These are phyloP conservation scores for Campylorhamphus procurvoides DNA, from an alignment of 2,113 vertebrate genomes.

Conservation along the genomic window DNA sequence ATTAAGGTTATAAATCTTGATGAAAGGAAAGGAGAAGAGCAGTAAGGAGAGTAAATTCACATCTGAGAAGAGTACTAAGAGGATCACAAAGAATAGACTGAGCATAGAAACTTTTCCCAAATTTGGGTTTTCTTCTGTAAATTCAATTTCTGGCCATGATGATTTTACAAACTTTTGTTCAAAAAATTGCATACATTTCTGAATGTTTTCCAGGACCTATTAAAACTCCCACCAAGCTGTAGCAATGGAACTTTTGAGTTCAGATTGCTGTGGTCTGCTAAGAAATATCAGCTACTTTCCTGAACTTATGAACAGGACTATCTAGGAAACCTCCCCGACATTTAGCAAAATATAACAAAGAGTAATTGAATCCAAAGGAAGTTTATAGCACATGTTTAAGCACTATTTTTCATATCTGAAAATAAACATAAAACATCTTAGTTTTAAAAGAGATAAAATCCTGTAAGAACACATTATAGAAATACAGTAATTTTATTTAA, in stretches of 20 bases:
- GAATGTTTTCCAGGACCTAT: not conserved
- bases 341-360: not conserved
- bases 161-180: not conserved
- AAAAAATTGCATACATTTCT: not conserved
- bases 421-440: not conserved
- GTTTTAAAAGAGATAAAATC: not conserved
- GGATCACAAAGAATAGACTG: not conserved
- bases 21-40: not conserved
- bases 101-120: not conserved
- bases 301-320: not conserved
- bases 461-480: not conserved
- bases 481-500: not conserved
- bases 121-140: not conserved
- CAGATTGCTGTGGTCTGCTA: not conserved
- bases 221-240: not conserved
- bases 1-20: not conserved
- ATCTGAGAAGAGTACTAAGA: not conserved
- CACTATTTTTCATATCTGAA: not conserved
- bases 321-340: not conserved
- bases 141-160: not conserved
- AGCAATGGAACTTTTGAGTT: not conserved
- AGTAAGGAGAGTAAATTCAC: not conserved
- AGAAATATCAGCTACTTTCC: not conserved
- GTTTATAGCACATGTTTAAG: not conserved
- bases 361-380: not conserved